Evolutionary conservation across 2,797 vertebrate genomes (phyloP).

Genomic region (Iguana delicatissima): DNA sequence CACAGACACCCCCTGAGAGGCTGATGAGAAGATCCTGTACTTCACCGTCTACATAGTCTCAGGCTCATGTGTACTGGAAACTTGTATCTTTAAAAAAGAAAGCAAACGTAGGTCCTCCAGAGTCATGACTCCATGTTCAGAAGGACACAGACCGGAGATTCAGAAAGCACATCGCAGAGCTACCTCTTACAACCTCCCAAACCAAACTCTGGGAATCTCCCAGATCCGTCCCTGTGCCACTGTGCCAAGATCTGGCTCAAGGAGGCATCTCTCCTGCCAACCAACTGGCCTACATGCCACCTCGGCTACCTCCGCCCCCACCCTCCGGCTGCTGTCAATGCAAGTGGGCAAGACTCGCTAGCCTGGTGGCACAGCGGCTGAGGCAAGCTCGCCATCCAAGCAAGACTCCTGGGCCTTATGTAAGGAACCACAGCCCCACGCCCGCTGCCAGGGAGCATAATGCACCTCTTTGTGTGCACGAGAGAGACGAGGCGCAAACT

Average conservation of each 20-base stretch:
- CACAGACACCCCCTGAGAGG: background rate
- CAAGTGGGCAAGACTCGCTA: background rate
- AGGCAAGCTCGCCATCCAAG: slow-evolving; percentile 72
- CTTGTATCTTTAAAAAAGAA: background rate
- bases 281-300: background rate
- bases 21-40: no score
- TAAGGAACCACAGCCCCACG: slow-evolving; percentile 79
- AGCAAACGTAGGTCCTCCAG: no score
- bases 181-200: background rate
- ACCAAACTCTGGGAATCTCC: no score
- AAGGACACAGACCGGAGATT: background rate
- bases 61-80: background rate
- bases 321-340: slow-evolving; percentile 40
- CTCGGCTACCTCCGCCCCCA: slow-evolving; percentile 13
- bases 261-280: no score
- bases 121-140: background rate
- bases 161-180: background rate
- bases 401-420: slow-evolving; percentile 77
- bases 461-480: slow-evolving; percentile 76
- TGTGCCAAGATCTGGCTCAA: background rate
- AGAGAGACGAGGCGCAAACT: slow-evolving; percentile 39
- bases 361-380: slow-evolving; percentile 65
- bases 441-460: slow-evolving; percentile 79
- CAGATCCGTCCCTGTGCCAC: no score
- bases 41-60: background rate